These are phyloP conservation scores for Lethenteron camtschaticum DNA, from an alignment of 2,113 vertebrate species.

Conservation along the genomic window DNA sequence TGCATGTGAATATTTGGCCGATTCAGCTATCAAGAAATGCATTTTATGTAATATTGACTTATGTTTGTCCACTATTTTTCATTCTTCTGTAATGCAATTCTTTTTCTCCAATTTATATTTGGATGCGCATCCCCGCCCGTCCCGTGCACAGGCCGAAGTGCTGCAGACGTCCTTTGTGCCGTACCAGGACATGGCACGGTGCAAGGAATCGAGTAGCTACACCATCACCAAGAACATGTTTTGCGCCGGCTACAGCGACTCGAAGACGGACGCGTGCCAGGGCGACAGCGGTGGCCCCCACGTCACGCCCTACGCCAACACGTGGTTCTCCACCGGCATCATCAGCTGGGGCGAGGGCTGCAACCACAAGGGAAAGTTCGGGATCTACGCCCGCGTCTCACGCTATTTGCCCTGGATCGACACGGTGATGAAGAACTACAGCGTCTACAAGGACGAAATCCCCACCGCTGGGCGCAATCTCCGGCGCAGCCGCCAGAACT, in stretches of 20 bases:
- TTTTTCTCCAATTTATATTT: no score
- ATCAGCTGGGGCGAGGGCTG: conserved; percentile 95
- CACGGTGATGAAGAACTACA: conserved; percentile 13
- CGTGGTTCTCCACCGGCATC: conserved; percentile 57
- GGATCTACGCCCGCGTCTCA: conserved; percentile 68
- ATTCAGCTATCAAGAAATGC: no score
- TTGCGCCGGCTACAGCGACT: conserved; percentile 51
- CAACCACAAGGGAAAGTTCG: conserved; percentile 51
- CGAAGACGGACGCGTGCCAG: conserved; percentile 54
- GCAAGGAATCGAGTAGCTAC: conserved; percentile 45
- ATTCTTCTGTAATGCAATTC: no score
- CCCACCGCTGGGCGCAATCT: no score
- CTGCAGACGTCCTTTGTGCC: conserved; percentile 48
- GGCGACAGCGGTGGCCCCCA: conserved; percentile 85
- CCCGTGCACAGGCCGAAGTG: conserved; percentile 14
- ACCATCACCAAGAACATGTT: conserved; percentile 52
- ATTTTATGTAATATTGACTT: no score
- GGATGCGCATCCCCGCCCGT: neutral
- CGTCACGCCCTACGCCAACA: conserved; percentile 39
- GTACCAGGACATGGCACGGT: conserved; percentile 36
- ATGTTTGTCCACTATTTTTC: no score
- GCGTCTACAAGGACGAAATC: neutral
- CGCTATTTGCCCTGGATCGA: conserved; percentile 47
- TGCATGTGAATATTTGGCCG: no score
- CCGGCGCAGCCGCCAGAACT: no score